A percentile compares a stretch with the other conserved stretches of the same genome.
Conservation (phyloP, 1,140 invertebrate genomes). For the Lordiphosa clarofinis region DNA sequence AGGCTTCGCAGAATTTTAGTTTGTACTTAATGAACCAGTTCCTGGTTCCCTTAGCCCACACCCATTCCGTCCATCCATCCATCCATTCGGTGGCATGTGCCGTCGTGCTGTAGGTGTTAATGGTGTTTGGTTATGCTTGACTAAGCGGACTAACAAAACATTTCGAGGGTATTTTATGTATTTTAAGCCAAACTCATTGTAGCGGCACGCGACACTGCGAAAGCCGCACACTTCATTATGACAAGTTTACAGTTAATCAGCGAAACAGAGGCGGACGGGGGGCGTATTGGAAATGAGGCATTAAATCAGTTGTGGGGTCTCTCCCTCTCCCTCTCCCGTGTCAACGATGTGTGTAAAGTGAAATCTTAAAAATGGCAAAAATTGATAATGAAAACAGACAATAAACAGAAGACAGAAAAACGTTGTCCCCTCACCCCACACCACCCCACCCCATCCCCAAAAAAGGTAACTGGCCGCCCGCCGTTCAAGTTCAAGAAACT, state of each 20-base stretch:
- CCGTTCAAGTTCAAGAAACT: conserved; percentile 14
- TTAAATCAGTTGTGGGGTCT: conserved; percentile 37
- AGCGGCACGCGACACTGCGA: conserved; percentile 7
- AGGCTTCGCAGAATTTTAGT: too few relatives aligned
- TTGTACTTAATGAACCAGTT: too few relatives aligned
- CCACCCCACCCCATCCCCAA: too few relatives aligned
- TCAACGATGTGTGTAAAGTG: conserved; percentile 23
- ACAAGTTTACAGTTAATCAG: conserved; percentile 50
- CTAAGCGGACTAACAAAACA: too few relatives aligned
- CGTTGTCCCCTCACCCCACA: background rate
- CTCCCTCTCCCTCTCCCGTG: background rate
- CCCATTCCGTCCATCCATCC: too few relatives aligned
- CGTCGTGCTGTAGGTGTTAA: too few relatives aligned
- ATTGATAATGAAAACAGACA: conserved; percentile 34
- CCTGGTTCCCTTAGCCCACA: too few relatives aligned
- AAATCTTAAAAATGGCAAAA: conserved; percentile 45
- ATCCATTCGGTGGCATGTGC: too few relatives aligned
- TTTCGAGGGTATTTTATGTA: too few relatives aligned
- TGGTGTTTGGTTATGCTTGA: too few relatives aligned
- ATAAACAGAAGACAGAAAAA: conserved; percentile 14
- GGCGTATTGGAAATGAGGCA: too few relatives aligned
- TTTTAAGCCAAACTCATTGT: too few relatives aligned
- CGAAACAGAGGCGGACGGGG: conserved; percentile 15
- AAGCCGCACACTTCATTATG: conserved; percentile 49
- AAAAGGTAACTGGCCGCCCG: conserved; percentile 14